These are phyloP conservation scores for Plestiodon gilberti DNA, from an alignment of 2,113 vertebrate genomes.

Conservation along the genomic window DNA sequence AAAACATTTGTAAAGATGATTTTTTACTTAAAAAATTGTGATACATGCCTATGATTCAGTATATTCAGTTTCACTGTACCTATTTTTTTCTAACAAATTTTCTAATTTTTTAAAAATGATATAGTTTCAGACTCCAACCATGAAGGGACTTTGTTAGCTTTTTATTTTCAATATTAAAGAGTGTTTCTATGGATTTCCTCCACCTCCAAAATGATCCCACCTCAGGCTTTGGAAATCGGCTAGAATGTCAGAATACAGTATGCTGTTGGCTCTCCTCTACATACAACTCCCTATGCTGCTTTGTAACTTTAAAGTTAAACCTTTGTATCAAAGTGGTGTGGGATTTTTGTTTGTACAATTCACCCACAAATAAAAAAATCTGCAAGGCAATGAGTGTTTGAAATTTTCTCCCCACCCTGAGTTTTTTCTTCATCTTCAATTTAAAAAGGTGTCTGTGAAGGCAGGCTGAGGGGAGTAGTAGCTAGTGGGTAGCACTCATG, in stretches of 20 bases:
- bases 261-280: constrained; percentile 29
- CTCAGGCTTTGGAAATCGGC: constrained; percentile 43
- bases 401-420: not conserved
- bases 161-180: constrained; percentile 58
- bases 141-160: constrained; percentile 64
- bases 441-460: too few species aligned
- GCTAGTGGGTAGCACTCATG: too few species aligned
- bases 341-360: constrained; percentile 49
- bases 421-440: not conserved
- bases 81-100: constrained; percentile 70
- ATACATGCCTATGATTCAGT: constrained; percentile 42
- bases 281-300: constrained; percentile 8
- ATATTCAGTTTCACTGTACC: constrained; percentile 59
- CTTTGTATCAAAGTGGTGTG: constrained; percentile 13
- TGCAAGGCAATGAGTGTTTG: constrained; percentile 40
- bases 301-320: constrained; percentile 56
- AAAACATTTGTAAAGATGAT: constrained; percentile 62
- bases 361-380: constrained; percentile 63
- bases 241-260: constrained; percentile 36
- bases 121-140: constrained; percentile 61
- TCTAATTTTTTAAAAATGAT: constrained; percentile 60
- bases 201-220: constrained; percentile 13
- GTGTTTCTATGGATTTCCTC: constrained; percentile 44
- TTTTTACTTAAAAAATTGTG: constrained; percentile 64
- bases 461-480: too few species aligned